Conservation (phyloP, 2,888 invertebrate species). For the Taphrorychus bicolor region DNA sequence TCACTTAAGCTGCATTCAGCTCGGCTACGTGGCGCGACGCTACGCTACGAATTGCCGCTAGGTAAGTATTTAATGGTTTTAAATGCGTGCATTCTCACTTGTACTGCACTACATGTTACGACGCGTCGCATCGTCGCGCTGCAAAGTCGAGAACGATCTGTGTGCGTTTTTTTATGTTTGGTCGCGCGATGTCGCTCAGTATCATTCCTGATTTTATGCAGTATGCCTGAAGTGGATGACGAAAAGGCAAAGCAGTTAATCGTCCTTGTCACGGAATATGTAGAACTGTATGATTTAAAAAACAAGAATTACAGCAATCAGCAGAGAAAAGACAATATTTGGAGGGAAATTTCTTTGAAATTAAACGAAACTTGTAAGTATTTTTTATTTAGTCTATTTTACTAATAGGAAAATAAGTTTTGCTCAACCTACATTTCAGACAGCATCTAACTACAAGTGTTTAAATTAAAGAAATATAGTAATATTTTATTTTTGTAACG, state of each 20-base stretch:
- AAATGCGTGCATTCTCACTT: not conserved
- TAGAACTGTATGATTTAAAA: not conserved
- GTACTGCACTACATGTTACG: not conserved
- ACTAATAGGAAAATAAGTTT: too few species aligned
- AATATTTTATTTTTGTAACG: not conserved
- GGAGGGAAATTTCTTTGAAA: constrained; percentile 8
- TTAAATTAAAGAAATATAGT: too few species aligned
- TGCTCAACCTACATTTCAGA: not conserved
- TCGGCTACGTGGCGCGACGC: too few species aligned
- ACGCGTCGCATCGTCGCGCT: not conserved
- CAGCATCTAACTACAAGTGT: too few species aligned
- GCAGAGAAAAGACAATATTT: not conserved
- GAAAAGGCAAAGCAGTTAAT: not conserved
- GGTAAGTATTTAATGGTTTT: too few species aligned
- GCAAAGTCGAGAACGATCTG: too few species aligned
- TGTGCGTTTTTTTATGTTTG: too few species aligned
- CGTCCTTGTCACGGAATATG: not conserved
- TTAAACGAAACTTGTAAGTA: not conserved
- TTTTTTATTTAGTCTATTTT: too few species aligned
- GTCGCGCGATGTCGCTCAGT: too few species aligned
- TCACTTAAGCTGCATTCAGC: too few species aligned
- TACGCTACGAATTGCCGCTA: too few species aligned
- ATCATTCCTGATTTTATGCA: not conserved
- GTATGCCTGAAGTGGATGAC: constrained; percentile 2
- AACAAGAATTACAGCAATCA: constrained; percentile 4